Base-by-base conservation (phyloP, 2,113 vertebrate genomes). In the Grus americana region DNA sequence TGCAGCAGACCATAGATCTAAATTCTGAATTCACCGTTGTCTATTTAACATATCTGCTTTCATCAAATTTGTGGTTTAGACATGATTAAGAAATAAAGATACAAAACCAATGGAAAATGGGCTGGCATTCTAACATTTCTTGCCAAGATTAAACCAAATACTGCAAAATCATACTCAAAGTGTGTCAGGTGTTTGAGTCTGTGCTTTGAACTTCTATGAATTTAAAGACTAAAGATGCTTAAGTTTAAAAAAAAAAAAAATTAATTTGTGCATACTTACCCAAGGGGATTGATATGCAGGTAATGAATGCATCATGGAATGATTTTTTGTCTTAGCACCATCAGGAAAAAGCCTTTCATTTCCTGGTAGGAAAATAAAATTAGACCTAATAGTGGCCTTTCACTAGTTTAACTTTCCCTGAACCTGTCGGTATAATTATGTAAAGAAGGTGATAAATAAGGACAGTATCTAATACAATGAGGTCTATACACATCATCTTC, bases 381-480 rank as follows among this genome's bases (percentile, higher is more conserved):
- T 38, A 52, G 57, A 79, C 21, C 34, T 58, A 82, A 29, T 46
- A 54, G 36, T 66, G 61, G 90, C 67, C 55, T 81, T 86, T 88
- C 67, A 61, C 29, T n/a, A 47, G 57, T 30, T 88, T 83, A 90
- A 50, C 50, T 67, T 90, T 40, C 55, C 59, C 30, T 36, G 50
- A 94, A 70, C 15, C 34, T 52, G 47, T 59, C 0, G 1, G 38
- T 34, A 34, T 80, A 86, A 78, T 59, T 78, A 59, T 76, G 68
- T 93, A 62, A 93, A 86, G 65, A 73, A 57, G n/a, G 30, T 74
- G 63, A 94, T 67, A 90, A 88, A 46, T 65, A 94, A 95, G 61
- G 40, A 42, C 29, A 57, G 24, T 8, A 74, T 62, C 46, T 55
- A 71, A 70, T 66, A 17, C 26, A 58, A 34, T 32, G 32, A 63